Evolutionary conservation across 64 coral and sea anemone species (phyloP).

Genomic region (Pocillopora verrucosa): DNA sequence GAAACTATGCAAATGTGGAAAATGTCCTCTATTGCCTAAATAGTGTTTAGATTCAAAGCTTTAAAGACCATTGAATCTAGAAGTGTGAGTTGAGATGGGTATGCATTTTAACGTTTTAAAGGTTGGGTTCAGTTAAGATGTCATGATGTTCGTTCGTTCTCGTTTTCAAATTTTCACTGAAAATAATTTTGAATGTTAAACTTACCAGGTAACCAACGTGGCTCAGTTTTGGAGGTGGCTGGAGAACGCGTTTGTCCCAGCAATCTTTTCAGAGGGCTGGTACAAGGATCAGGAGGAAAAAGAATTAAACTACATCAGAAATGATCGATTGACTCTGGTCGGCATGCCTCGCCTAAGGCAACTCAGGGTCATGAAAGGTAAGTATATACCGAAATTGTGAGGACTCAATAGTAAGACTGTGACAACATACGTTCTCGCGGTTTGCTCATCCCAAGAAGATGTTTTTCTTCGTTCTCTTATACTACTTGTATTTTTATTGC

Average conservation of each 20-base stretch:
- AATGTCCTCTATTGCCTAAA: too few relatives aligned
- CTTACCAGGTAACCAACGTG: not conserved
- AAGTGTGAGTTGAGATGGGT: too few relatives aligned
- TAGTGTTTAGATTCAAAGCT: too few relatives aligned
- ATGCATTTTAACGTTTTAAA: too few relatives aligned
- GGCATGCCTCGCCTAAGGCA: conserved; percentile 42
- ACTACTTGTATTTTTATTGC: too few relatives aligned
- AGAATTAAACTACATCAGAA: not conserved
- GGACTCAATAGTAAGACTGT: not conserved
- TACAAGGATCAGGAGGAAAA: not conserved
- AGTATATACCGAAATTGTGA: not conserved
- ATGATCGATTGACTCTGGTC: not conserved
- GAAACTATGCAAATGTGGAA: too few relatives aligned
- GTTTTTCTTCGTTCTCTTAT: not conserved
- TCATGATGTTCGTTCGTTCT: too few relatives aligned
- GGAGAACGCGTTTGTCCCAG: not conserved
- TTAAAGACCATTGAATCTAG: too few relatives aligned
- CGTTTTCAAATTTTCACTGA: not conserved
- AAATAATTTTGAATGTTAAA: not conserved
- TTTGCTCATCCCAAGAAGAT: not conserved
- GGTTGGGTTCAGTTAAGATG: too few relatives aligned
- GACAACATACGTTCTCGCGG: not conserved
- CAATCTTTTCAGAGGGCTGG: not conserved
- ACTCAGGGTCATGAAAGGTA: conserved; percentile 21
- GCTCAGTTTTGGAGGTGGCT: conserved; percentile 24